Evolutionary conservation across 1,140 invertebrate species (phyloP), one percentile per base, ranked within the genome.

Genomic region (Lepidurus apus): DNA sequence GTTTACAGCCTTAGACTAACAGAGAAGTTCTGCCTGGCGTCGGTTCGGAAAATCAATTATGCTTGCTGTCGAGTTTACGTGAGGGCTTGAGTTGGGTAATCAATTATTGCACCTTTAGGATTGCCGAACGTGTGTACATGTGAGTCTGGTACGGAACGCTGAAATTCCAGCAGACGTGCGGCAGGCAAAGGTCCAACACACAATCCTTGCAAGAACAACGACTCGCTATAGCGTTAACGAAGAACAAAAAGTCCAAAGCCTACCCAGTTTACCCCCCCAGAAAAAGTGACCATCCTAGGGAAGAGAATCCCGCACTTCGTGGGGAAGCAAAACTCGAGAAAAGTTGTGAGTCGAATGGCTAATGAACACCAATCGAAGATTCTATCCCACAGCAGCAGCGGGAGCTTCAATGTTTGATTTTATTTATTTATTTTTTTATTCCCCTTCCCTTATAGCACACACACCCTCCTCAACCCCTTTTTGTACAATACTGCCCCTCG

Each of bases 261-360:
- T 3, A 3, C 34, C 34, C 34, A 34, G 2, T 34, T 34, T 34
- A 34, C 34, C 4, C 34, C 34, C 34, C 34, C 34, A 34, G 6
- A 21, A 65, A 65, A 65, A 65, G 8, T n/a, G 21, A 21, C 17
- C 21, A 65, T n/a, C 0, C 13, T 21, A 17, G 13, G 53, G 21
- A 17, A 65, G 53, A 65, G 21, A 65, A 65, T 21, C 17, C 7
- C 21, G 53, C 17, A 21, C 8, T 65, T 65, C 17, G 53, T 65
- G 21, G 13, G 13, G 21, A 17, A 65, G 21, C 53, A 65, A 21
- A 65, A 65, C 53, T 65, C 53, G 53, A 65, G 17, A 65, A 65
- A 47, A 65, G 53, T 65, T 65, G 53, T 65, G 53, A 13, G 53
- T 65, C 53, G 53, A 65, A 65, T 65, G 53, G 53, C 53, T 65